Evolutionary conservation across 2,888 invertebrate species (phyloP), one percentile per base, ranked within the genome.

Genomic region (Pyrochroa serraticornis): DNA sequence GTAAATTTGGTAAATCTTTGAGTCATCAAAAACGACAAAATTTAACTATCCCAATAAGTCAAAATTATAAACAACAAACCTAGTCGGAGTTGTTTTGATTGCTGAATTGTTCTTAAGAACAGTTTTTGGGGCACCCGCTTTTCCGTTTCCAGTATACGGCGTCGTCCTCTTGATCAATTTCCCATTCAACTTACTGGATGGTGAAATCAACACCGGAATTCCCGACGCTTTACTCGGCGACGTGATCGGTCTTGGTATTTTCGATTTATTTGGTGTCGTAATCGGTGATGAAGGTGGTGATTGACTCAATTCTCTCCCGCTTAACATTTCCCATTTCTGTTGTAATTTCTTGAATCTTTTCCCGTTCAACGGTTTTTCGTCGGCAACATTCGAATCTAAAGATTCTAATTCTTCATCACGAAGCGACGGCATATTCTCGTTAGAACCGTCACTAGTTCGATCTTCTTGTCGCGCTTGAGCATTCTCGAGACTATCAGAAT

Each of bases 241-340:
- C 0, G 88, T 86, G 62, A 91, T 87, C 1, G 87, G 87, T 57
- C 91, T 81, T 1, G 91, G 91, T 68, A 91, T 92, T 71, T 87
- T 89, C 0, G 90, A 91, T 58, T 88, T 87, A 7, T 64, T 71
- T 3, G 74, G 69, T 1, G 64, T 62, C 67, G 8, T 77, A 31
- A 79, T 80, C 0, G 83, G 81, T 1, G 82, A 81, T 8, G 65
- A 70, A 34, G 76, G 78, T 3, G 73, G 73, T 0, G 80, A 79
- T 2, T 44, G 44, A 12, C 14, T 35, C 0, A 77, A 77, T 35
- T 83, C 83, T 45, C 82, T 81, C 7, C 83, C 83, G 65, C 88
- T 88, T 63, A 92, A 82, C 80, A 89, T 84, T 75, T 92, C 92
- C 92, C 92, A 92, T 72, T 90, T 90, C 72, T 89, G 86, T 72